Conservation (phyloP, 37 sponge, comb jelly and placozoan species). For the Amphimedon queenslandica region DNA sequence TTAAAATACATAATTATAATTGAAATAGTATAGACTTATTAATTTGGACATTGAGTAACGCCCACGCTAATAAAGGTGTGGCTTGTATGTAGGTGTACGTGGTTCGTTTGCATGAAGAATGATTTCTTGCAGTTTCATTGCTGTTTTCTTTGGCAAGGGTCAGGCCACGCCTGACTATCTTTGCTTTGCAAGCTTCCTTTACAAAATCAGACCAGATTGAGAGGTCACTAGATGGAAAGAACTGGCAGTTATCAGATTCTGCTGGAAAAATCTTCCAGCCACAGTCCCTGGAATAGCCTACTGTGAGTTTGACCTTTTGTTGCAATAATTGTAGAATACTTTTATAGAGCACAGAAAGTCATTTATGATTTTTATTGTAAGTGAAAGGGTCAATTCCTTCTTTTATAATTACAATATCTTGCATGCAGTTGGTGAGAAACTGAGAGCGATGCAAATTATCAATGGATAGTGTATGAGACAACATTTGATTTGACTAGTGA, state of each 20-base stretch:
- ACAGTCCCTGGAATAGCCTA: slow-evolving; percentile 79
- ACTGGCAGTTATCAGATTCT: slow-evolving; percentile 38
- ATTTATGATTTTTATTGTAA: slow-evolving; percentile 81
- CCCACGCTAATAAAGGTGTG: no score
- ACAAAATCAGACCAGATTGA: slow-evolving; percentile 22
- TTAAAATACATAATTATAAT: no score
- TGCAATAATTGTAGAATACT: background rate
- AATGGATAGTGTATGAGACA: slow-evolving; percentile 62
- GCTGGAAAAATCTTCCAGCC: slow-evolving; percentile 23
- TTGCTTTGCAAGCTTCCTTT: no score
- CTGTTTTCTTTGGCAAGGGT: no score
- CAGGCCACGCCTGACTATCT: no score
- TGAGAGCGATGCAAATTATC: slow-evolving; percentile 44
- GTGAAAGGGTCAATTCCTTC: no score
- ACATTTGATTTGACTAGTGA: slow-evolving; percentile 17
- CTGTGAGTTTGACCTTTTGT: slow-evolving; percentile 51
- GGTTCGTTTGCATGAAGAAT: no score
- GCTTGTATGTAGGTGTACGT: no score
- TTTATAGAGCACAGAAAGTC: slow-evolving; percentile 38
- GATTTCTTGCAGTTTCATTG: no score
- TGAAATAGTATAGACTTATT: no score
- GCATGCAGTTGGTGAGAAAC: slow-evolving; percentile 72
- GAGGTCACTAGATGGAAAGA: slow-evolving; percentile 35
- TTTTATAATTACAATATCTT: no score
- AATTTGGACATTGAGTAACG: no score